Evolutionary conservation across 1,140 invertebrate species (phyloP).

Genomic region (Ostrea edulis): DNA sequence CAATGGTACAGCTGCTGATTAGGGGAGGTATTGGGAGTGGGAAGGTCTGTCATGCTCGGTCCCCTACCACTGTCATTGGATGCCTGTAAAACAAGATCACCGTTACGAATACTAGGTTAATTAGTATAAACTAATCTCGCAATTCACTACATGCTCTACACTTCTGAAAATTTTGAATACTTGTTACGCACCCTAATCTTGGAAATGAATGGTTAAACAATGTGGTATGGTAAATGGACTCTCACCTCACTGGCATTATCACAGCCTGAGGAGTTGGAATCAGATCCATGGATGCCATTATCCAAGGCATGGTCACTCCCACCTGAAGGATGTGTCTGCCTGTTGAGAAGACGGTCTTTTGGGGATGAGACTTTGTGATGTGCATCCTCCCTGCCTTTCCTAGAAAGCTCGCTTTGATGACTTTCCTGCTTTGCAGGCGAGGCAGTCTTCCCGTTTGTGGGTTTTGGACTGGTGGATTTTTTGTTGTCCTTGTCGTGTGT

Average conservation of each 20-base stretch:
- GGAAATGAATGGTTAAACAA: too few relatives aligned
- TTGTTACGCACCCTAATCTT: too few relatives aligned
- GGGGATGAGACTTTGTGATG: not conserved
- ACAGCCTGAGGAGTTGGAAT: conserved; percentile 60
- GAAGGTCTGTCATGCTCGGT: conserved; percentile 83
- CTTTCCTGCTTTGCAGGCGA: conserved; percentile 23
- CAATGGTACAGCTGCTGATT: conserved; percentile 84
- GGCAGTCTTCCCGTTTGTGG: not conserved
- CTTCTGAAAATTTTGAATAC: too few relatives aligned
- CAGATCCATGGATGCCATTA: conserved; percentile 59
- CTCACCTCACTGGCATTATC: conserved; percentile 63
- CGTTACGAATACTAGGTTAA: not conserved
- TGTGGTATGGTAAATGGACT: not conserved
- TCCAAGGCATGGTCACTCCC: conserved; percentile 42
- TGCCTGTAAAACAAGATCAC: conserved; percentile 80
- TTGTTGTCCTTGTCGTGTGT: not conserved
- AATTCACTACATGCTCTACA: too few relatives aligned
- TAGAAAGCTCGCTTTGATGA: not conserved
- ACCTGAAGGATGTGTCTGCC: conserved; percentile 13
- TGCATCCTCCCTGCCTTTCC: not conserved
- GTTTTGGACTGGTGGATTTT: conserved; percentile 21
- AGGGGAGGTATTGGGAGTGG: conserved; percentile 20
- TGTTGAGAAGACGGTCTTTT: not conserved
- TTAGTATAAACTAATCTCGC: not conserved
- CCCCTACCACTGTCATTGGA: conserved; percentile 89